phyloP scores from a whole-genome alignment of 1,140 invertebrate genomes.

The Drosophila asahinai region DNA sequence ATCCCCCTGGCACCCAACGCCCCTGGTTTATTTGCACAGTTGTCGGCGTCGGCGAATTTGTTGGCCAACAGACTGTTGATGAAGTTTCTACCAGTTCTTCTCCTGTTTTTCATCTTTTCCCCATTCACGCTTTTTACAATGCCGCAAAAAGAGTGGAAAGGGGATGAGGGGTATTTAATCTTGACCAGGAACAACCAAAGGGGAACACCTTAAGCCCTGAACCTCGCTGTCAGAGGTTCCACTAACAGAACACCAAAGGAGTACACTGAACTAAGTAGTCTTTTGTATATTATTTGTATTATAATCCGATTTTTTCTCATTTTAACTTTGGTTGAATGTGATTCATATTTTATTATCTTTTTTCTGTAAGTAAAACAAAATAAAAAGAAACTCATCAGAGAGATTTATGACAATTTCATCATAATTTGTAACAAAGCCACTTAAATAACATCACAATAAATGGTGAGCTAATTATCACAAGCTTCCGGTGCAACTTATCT shows the following conservation, averaged over 20 bases:
- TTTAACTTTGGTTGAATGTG: neutral
- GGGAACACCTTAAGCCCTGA: conserved; percentile 24
- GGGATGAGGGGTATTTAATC: conserved; percentile 32
- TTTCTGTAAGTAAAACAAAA: neutral
- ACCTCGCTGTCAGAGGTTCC: conserved; percentile 6
- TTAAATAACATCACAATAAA: neutral
- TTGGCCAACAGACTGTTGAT: conserved; percentile 48
- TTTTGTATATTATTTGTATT: neutral
- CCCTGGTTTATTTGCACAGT: conserved; percentile 74
- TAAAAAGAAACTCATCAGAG: neutral
- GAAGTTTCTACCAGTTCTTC: conserved; percentile 13
- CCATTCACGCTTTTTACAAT: conserved; percentile 50
- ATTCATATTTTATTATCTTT: neutral
- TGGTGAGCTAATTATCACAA: neutral
- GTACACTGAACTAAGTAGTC: conserved; percentile 6
- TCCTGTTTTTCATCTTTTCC: conserved; percentile 18
- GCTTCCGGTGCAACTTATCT: neutral
- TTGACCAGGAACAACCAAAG: conserved; percentile 38
- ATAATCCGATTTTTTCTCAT: neutral
- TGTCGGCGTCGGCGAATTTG: conserved; percentile 68
- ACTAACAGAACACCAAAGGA: neutral
- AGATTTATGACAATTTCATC: conserved; percentile 4
- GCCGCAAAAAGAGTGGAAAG: neutral
- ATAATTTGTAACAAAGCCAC: conserved; percentile 3
- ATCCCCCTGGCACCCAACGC: conserved; percentile 6